phyloP scores from a whole-genome alignment of 2,113 vertebrate species.

The Podarcis cretensis region DNA sequence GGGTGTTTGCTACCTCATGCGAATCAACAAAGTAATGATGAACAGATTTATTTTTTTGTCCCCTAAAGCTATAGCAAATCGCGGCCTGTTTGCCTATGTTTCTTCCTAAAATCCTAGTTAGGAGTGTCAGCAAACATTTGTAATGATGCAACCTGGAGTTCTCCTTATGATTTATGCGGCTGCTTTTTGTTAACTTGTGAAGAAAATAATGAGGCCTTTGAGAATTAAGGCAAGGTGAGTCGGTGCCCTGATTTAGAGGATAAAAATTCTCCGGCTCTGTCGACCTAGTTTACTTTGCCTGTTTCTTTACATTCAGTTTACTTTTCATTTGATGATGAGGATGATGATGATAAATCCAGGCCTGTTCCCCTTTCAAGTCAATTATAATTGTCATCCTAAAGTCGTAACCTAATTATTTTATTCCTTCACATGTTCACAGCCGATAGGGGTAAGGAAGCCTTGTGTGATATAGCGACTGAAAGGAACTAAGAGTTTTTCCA shows the following conservation, averaged over 20 bases:
- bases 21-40: conserved; percentile 25
- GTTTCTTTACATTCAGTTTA: conserved; percentile 24
- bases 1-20: not conserved
- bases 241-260: conserved; percentile 24
- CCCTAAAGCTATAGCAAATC: conserved; percentile 35
- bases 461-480: not conserved
- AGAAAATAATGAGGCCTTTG: conserved; percentile 49
- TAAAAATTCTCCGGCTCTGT: conserved; percentile 35
- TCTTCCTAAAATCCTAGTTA: conserved; percentile 16
- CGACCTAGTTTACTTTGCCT: conserved; percentile 50
- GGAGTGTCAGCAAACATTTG: conserved; percentile 44
- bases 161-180: conserved; percentile 33
- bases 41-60: not conserved
- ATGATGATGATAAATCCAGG: not conserved
- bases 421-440: not conserved
- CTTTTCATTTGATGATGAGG: not conserved
- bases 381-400: conserved; percentile 4
- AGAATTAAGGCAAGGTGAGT: conserved; percentile 48
- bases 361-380: conserved; percentile 29
- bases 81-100: not conserved
- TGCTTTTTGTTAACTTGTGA: conserved; percentile 37
- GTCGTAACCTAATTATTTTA: not conserved
- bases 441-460: not conserved
- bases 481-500: not conserved
- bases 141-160: conserved; percentile 6